Evolutionary conservation across 2,797 vertebrate species (phyloP).

Genomic region (Picus viridis): DNA sequence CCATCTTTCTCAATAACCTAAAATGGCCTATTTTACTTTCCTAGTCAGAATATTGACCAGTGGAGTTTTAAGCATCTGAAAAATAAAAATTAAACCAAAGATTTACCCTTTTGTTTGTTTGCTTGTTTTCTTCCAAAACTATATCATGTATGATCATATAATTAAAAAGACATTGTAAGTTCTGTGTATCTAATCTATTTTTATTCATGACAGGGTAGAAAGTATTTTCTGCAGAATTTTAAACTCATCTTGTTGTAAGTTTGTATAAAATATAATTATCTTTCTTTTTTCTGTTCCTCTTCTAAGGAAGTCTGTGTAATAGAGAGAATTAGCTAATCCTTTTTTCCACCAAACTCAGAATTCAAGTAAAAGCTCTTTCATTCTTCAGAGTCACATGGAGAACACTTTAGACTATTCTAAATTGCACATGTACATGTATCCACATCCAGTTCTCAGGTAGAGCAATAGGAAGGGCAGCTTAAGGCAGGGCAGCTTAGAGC

Average conservation of each 20-base stretch:
- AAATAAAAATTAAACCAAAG: neutral
- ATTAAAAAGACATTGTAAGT: neutral
- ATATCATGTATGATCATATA: neutral
- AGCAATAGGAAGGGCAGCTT: neutral
- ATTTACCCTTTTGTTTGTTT: neutral
- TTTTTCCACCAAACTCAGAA: neutral
- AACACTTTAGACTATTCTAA: neutral
- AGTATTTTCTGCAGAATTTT: neutral
- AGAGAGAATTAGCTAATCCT: neutral
- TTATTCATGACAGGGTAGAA: neutral
- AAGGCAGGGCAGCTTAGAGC: neutral
- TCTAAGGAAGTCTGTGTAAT: neutral
- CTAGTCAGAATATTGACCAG: neutral
- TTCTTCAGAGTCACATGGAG: neutral
- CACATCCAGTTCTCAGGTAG: neutral
- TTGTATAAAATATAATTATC: neutral
- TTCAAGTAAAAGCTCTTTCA: neutral
- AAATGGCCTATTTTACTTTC: fast-evolving
- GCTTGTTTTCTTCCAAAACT: neutral
- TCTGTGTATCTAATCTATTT: neutral
- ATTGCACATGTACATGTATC: neutral
- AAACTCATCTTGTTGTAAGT: neutral
- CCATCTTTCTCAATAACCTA: neutral
- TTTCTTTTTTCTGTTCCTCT: neutral
- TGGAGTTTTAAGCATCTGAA: neutral